Conservation (phyloP, 2,113 vertebrate species). For the Lophochroa leadbeateri region DNA sequence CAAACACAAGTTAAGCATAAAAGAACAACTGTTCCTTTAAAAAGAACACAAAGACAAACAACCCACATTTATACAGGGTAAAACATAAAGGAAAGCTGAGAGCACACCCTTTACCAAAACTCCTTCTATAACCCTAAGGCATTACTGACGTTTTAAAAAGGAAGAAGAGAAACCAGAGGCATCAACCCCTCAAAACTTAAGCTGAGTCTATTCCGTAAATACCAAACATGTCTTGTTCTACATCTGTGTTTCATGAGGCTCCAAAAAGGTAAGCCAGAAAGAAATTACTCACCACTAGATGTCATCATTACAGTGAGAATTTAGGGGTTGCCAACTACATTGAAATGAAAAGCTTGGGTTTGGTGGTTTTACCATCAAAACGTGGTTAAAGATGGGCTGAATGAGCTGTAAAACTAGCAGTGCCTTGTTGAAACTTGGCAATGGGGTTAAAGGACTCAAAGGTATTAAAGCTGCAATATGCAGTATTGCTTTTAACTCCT, state of each 20-base stretch:
- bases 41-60: neutral
- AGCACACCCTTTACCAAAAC: neutral
- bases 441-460: neutral
- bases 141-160: neutral
- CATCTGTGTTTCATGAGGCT: neutral
- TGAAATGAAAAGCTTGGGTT: neutral
- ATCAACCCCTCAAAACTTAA: neutral
- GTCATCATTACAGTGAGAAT: neutral
- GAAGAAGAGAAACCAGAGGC: neutral
- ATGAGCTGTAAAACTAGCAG: neutral
- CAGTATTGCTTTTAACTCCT: neutral
- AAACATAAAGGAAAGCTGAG: neutral
- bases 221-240: neutral
- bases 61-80: neutral
- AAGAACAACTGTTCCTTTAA: neutral
- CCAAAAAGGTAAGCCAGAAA: neutral
- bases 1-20: neutral
- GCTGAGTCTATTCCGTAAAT: neutral
- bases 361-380: neutral
- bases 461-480: neutral
- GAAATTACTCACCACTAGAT: slow-evolving; percentile 25
- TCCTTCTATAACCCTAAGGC: neutral
- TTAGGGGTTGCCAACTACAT: neutral
- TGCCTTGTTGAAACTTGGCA: neutral
- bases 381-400: neutral